Evolutionary conservation across 2,888 invertebrate species (phyloP).

Genomic region (Ceriagrion tenellum): DNA sequence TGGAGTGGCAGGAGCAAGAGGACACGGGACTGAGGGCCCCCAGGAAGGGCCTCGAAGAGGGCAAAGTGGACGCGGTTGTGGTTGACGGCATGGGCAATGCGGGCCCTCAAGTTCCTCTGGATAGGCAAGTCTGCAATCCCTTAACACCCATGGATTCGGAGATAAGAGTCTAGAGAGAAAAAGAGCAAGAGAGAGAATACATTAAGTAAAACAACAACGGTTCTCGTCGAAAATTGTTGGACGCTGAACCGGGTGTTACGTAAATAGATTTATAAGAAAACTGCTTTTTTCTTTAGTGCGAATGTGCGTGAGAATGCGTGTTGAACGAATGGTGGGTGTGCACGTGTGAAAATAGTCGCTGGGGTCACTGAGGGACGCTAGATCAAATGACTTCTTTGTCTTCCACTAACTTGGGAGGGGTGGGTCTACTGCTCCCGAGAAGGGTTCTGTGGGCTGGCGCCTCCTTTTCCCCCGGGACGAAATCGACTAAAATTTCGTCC

Average conservation of each 20-base stretch:
- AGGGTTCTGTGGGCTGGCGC: background rate
- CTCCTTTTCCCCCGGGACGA: background rate
- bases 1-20: conserved; percentile 59
- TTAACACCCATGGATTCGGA: conserved; percentile 55
- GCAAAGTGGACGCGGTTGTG: conserved; percentile 34
- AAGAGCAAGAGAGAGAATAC: background rate
- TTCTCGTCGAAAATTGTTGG: background rate
- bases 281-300: background rate
- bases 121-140: conserved; percentile 65
- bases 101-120: conserved; percentile 59
- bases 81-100: conserved; percentile 50
- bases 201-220: background rate
- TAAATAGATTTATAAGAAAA: background rate
- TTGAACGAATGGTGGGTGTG: background rate
- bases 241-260: background rate
- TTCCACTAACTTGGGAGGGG: background rate
- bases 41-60: conserved; percentile 45
- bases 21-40: background rate
- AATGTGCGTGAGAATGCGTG: background rate
- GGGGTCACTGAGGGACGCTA: background rate
- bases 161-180: conserved; percentile 35
- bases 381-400: conserved; percentile 20
- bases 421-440: background rate
- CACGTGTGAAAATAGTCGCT: background rate
- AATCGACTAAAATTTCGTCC: background rate